phyloP scores from a whole-genome alignment of 2,888 invertebrate genomes.

The Mesorhabditis spiculigera region DNA sequence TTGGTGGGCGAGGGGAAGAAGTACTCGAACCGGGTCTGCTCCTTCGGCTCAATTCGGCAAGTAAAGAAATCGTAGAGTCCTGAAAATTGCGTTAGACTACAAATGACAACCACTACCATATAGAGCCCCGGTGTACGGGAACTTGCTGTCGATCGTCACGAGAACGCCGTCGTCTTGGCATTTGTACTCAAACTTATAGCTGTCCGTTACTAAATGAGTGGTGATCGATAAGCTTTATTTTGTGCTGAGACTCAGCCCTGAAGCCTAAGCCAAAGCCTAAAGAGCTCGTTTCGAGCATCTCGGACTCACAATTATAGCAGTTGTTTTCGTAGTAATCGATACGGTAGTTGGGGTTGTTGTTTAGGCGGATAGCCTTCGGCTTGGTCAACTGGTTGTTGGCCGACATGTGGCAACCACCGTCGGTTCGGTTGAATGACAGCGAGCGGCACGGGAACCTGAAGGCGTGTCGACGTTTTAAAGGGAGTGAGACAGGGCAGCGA shows the following conservation, averaged over 20 bases:
- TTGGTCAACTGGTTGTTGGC: slow-evolving; percentile 56
- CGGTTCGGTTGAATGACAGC: slow-evolving; percentile 57
- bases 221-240: no score
- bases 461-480: not conserved
- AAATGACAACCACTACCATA: slow-evolving; percentile 28
- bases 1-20: slow-evolving; percentile 56
- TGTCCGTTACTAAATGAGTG: slow-evolving; percentile 47
- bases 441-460: slow-evolving; percentile 50
- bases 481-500: not conserved
- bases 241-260: no score
- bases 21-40: slow-evolving; percentile 45
- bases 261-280: no score
- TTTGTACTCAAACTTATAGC: slow-evolving; percentile 52
- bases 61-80: slow-evolving; percentile 58
- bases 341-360: slow-evolving; percentile 58
- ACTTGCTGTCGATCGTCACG: slow-evolving; percentile 42
- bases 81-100: not conserved
- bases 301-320: slow-evolving; percentile 54
- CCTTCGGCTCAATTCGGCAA: slow-evolving; percentile 56
- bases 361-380: slow-evolving; percentile 52
- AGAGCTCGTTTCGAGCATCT: not conserved
- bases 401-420: slow-evolving; percentile 54
- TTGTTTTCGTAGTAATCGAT: slow-evolving; percentile 59
- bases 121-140: slow-evolving; percentile 58
- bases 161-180: slow-evolving; percentile 52